A percentile compares a stretch with the other conserved stretches of the same genome.
Conservation (phyloP, 92 coral and sea anemone species). For the Umimayanthus kanabou region DNA sequence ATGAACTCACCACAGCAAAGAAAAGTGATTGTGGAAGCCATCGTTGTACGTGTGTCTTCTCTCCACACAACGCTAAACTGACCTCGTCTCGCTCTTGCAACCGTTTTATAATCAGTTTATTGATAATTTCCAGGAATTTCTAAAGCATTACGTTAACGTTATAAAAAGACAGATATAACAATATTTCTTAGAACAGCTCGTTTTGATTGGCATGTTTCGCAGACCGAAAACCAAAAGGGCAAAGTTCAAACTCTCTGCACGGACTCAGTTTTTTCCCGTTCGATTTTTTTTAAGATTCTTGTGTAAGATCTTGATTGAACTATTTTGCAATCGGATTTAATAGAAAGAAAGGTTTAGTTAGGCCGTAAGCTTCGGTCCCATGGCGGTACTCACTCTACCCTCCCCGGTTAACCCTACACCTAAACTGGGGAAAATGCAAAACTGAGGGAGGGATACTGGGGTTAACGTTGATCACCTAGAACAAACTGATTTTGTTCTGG, state of each 20-base stretch:
- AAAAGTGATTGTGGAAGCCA: background rate
- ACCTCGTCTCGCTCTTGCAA: background rate
- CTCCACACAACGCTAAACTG: background rate
- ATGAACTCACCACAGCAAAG: background rate
- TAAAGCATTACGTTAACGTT: background rate
- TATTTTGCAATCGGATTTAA: background rate
- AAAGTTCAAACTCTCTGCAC: background rate
- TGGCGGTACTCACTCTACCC: too few species aligned
- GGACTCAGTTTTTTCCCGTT: background rate
- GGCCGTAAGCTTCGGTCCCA: background rate
- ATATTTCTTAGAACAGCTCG: background rate
- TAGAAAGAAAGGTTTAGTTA: background rate
- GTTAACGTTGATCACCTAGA: too few species aligned
- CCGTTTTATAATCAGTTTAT: background rate
- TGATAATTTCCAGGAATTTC: background rate
- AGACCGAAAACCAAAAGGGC: background rate
- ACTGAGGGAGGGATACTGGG: too few species aligned
- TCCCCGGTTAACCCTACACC: too few species aligned
- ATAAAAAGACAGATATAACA: too few species aligned
- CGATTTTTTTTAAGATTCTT: too few species aligned
- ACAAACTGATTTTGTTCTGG: too few species aligned
- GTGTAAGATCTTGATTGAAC: background rate
- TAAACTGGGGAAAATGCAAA: too few species aligned
- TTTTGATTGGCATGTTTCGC: background rate
- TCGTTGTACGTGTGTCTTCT: background rate